Conservation (phyloP, 2,113 vertebrate species). For the Dendropsophus ebraccatus region DNA sequence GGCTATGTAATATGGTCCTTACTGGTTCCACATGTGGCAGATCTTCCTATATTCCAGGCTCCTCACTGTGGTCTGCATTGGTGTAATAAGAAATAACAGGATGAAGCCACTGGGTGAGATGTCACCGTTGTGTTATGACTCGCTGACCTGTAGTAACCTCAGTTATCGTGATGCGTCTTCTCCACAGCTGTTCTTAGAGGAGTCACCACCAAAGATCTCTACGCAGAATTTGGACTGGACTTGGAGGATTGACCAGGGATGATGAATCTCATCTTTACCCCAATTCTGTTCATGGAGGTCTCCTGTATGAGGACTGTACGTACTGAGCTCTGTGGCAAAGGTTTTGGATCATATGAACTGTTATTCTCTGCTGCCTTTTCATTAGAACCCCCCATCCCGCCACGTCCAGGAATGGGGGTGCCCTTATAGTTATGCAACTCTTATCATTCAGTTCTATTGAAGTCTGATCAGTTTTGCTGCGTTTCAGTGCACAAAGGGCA, state of each 20-base stretch:
- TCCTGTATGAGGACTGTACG: not conserved
- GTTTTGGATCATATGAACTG: not conserved
- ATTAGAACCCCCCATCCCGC: not conserved
- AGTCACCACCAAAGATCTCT: constrained; percentile 89
- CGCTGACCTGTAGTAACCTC: not conserved
- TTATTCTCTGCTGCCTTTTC: not conserved
- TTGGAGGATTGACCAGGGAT: constrained; percentile 78
- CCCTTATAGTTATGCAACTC: not conserved
- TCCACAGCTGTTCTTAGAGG: constrained; percentile 82
- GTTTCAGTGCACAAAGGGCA: not conserved
- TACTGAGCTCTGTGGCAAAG: not conserved
- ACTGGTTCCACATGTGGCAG: no score
- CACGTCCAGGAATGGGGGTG: not conserved
- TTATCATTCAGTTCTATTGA: no score
- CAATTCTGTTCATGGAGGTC: not conserved
- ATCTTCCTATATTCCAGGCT: no score
- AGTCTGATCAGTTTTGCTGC: not conserved
- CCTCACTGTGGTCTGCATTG: not conserved
- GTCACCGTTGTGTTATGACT: not conserved
- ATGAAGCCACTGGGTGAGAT: not conserved
- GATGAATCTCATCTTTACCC: not conserved
- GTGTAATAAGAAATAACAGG: not conserved
- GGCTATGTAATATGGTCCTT: no score
- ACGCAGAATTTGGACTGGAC: constrained; percentile 86
- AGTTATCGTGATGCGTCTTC: not conserved